These are phyloP conservation scores for Trissoscelio sp. DNA, from an alignment of 2,888 invertebrate species.

Conservation along the genomic window DNA sequence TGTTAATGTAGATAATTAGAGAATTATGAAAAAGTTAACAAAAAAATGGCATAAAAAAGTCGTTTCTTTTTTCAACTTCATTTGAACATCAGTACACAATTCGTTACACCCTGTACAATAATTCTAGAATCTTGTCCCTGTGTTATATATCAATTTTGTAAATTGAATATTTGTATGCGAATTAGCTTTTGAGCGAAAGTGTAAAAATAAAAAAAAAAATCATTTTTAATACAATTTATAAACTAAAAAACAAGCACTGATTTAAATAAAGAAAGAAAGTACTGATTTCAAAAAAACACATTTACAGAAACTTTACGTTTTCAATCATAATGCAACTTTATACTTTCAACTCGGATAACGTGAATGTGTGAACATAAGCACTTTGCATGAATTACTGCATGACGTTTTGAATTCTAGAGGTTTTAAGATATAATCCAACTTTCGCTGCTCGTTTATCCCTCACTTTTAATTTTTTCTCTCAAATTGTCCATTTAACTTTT, in stretches of 20 bases:
- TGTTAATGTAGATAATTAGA: no score
- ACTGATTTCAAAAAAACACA: slow-evolving; percentile 3
- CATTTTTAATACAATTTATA: slow-evolving; percentile 13
- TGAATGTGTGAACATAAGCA: slow-evolving; percentile 54
- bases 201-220: not conserved
- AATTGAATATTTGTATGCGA: not conserved
- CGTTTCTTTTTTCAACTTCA: no score
- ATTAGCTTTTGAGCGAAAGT: no score
- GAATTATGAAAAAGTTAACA: no score
- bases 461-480: not conserved
- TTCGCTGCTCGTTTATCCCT: slow-evolving; percentile 46
- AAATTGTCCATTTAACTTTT: not conserved
- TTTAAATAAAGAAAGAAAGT: not conserved
- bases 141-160: not conserved
- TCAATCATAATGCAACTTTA: not conserved
- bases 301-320: not conserved
- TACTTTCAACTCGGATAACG: not conserved
- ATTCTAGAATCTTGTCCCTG: not conserved
- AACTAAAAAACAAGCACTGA: not conserved
- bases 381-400: slow-evolving; percentile 75
- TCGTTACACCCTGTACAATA: not conserved
- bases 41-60: no score
- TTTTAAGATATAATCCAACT: slow-evolving; percentile 30
- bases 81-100: not conserved
- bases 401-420: slow-evolving; percentile 46